Evolutionary conservation across 2,888 invertebrate species (phyloP).

Genomic region (Drosophila falleni): DNA sequence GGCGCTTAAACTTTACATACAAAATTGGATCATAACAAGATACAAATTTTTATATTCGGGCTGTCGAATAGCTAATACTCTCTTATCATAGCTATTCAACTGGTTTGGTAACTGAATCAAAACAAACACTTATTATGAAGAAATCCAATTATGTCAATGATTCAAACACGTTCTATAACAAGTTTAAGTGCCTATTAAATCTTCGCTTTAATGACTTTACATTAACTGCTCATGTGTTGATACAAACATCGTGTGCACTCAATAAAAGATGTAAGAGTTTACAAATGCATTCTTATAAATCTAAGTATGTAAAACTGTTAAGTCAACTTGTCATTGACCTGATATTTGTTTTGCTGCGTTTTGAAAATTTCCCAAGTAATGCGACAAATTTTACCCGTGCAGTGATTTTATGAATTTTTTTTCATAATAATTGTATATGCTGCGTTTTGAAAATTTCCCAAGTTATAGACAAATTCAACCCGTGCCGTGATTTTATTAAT

Average conservation of each 20-base stretch:
- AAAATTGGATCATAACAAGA: not conserved
- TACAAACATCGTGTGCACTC: not conserved
- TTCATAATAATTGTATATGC: not conserved
- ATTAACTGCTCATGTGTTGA: not conserved
- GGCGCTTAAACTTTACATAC: conserved; percentile 1
- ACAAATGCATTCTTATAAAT: not conserved
- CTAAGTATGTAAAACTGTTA: not conserved
- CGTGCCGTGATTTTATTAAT: not conserved
- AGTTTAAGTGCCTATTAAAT: not conserved
- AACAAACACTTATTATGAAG: not conserved
- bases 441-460: conserved; percentile 1
- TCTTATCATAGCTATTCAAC: not conserved
- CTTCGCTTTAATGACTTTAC: not conserved
- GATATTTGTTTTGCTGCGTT: not conserved
- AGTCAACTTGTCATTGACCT: conserved; percentile 2
- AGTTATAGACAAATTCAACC: not conserved
- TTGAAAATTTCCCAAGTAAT: not conserved
- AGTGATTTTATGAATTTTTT: not conserved
- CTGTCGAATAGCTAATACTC: not conserved
- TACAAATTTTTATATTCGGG: not conserved
- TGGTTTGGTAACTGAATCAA: not conserved
- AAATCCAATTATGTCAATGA: not conserved
- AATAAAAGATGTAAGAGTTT: not conserved
- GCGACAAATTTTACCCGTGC: not conserved
- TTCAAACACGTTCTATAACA: not conserved